Evolutionary conservation across 2,888 invertebrate genomes (phyloP).

Genomic region (Zaprionus lineosus): DNA sequence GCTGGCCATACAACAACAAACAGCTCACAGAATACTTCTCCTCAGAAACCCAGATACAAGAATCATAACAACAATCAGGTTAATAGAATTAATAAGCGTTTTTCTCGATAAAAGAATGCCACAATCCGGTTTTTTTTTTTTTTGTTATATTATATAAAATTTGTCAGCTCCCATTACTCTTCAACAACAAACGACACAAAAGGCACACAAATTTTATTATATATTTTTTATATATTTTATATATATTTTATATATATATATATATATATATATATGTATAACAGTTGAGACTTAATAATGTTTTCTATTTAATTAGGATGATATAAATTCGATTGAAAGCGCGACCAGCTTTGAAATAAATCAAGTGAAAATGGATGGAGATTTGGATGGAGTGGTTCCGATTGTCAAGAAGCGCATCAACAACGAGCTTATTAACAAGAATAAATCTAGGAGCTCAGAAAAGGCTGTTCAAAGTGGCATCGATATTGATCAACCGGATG

Average conservation of each 20-base stretch:
- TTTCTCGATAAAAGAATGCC: no score
- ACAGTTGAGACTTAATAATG: no score
- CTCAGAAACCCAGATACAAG: constrained; percentile 60
- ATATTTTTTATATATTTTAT: no score
- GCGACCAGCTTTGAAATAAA: constrained; percentile 55
- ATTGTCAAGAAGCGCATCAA: constrained; percentile 59
- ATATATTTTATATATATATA: no score
- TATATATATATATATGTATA: no score
- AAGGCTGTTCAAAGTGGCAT: constrained; percentile 48
- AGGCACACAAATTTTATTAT: no score
- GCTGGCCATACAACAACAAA: constrained; percentile 17
- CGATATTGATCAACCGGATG: constrained; percentile 72
- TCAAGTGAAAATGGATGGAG: constrained; percentile 60
- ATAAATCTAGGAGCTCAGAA: constrained; percentile 76
- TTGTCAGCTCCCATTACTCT: no score
- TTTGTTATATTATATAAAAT: no score
- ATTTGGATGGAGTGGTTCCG: constrained; percentile 68
- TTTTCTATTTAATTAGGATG: constrained; percentile 61
- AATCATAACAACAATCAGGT: constrained; percentile 79
- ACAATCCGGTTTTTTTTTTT: no score
- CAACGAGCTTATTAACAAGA: constrained; percentile 63
- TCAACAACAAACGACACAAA: no score
- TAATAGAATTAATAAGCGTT: not conserved
- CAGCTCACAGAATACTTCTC: constrained; percentile 34
- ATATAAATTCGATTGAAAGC: constrained; percentile 81